A percentile compares a stretch with the other conserved stretches of the same genome.
phyloP scores from a whole-genome alignment of 2,888 invertebrate genomes.

The Drosophila rellima region DNA sequence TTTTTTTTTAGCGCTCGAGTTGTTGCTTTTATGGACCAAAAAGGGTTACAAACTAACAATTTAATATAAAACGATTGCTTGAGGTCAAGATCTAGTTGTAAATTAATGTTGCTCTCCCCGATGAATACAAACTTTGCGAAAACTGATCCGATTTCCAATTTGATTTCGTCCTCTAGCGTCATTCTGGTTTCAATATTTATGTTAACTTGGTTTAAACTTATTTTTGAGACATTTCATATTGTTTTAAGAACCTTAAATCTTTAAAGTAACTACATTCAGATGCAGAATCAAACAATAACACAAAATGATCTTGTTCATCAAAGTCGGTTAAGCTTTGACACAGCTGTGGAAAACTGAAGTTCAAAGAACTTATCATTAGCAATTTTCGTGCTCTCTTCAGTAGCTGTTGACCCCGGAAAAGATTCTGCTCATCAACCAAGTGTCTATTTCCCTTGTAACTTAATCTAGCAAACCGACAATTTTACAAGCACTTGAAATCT shows the following conservation, averaged over 20 bases:
- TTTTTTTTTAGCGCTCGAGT: constrained; percentile 17
- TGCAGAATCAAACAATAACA: neutral
- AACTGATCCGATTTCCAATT: too few relatives aligned
- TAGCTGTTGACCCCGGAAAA: constrained; percentile 2
- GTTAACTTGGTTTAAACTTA: too few relatives aligned
- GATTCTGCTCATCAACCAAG: constrained; percentile 5
- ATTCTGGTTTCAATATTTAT: too few relatives aligned
- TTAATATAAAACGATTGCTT: constrained; percentile 1
- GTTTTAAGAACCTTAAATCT: too few relatives aligned
- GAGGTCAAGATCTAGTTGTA: constrained; percentile 18
- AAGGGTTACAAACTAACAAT: constrained; percentile 20
- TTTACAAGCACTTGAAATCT: constrained; percentile 23
- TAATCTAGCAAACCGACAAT: constrained; percentile 46
- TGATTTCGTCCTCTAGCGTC: too few relatives aligned
- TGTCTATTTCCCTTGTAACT: constrained; percentile 45
- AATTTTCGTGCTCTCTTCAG: constrained; percentile 17
- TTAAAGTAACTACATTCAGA: neutral
- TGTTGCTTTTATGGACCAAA: constrained; percentile 24
- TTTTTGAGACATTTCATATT: too few relatives aligned
- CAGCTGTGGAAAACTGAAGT: neutral
- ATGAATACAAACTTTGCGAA: neutral
- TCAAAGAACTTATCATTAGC: constrained; percentile 24
- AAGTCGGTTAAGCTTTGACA: neutral
- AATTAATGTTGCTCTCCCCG: neutral
- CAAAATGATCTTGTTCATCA: neutral